A percentile compares a stretch with the other conserved stretches of the same genome.
Evolutionary conservation across 2,113 vertebrate genomes (phyloP).

Genomic region (Megalops atlanticus): DNA sequence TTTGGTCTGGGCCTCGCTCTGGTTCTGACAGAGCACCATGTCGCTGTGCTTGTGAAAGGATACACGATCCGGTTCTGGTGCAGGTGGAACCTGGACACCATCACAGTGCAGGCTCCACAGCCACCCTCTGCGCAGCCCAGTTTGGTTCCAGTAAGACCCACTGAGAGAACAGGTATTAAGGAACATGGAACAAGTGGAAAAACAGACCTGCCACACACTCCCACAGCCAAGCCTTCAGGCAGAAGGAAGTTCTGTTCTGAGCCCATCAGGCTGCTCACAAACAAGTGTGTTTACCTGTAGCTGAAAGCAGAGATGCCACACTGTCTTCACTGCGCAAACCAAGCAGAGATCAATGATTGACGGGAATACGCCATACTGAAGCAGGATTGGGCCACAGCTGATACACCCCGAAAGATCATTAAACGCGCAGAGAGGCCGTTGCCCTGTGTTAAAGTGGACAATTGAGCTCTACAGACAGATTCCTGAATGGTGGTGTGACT

Average conservation of each 20-base stretch:
- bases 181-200: slow-evolving; percentile 34
- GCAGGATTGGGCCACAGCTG: not conserved
- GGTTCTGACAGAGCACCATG: too few species aligned
- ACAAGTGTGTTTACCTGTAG: not conserved
- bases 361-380: not conserved
- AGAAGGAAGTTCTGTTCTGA: not conserved
- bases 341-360: not conserved
- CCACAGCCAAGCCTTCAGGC: not conserved
- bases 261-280: too few species aligned
- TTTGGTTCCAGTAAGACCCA: slow-evolving; percentile 75
- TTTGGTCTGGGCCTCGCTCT: not conserved
- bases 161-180: slow-evolving; percentile 64
- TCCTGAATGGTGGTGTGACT: too few species aligned
- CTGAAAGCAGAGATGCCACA: not conserved
- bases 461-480: too few species aligned
- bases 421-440: not conserved
- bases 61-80: slow-evolving; percentile 75
- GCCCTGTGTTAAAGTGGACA: too few species aligned
- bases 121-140: slow-evolving; percentile 82
- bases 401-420: not conserved
- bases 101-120: slow-evolving; percentile 83
- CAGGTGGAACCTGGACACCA: slow-evolving; percentile 76
- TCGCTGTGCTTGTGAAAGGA: slow-evolving; percentile 58
- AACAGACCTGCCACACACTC: not conserved
- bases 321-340: not conserved